phyloP scores from a whole-genome alignment of 2,888 invertebrate genomes.

The Drosophila histrio region DNA sequence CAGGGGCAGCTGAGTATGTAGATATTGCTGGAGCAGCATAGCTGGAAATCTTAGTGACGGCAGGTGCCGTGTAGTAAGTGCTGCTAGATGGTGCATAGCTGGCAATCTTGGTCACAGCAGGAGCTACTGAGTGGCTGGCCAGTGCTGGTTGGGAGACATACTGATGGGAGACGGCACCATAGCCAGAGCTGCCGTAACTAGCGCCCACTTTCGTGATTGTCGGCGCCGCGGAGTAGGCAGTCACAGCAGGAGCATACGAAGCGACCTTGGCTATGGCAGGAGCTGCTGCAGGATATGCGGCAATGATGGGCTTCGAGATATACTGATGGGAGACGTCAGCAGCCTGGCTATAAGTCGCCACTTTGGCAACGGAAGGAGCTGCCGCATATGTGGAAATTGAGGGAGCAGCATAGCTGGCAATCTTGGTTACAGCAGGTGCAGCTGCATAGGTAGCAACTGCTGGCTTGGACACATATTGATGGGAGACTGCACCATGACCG shows the following conservation, averaged over 20 bases:
- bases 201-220: slow-evolving; percentile 56
- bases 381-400: background rate
- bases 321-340: slow-evolving; percentile 67
- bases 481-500: slow-evolving; percentile 59
- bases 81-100: slow-evolving; percentile 32
- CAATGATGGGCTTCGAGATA: slow-evolving; percentile 53
- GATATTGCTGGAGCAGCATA: slow-evolving; percentile 49
- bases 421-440: slow-evolving; percentile 13
- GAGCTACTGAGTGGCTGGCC: slow-evolving; percentile 47
- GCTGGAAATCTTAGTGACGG: slow-evolving; percentile 37
- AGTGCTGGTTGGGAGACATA: slow-evolving; percentile 62
- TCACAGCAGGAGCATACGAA: slow-evolving; percentile 51
- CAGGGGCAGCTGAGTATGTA: slow-evolving; percentile 47
- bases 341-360: slow-evolving; percentile 32
- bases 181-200: slow-evolving; percentile 25
- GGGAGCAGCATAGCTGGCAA: slow-evolving; percentile 4
- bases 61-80: slow-evolving; percentile 20
- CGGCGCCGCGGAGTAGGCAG: slow-evolving; percentile 54
- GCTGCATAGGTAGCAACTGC: slow-evolving; percentile 37
- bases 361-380: background rate
- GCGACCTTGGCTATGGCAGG: slow-evolving; percentile 46
- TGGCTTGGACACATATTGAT: slow-evolving; percentile 56
- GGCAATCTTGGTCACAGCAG: slow-evolving; percentile 45
- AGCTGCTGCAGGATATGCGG: slow-evolving; percentile 43
- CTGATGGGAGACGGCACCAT: slow-evolving; percentile 33